Percentiles rank a stretch among this genome's conserved stretches.
Evolutionary conservation across 2,113 vertebrate species (phyloP).

Genomic region (Oryctolagus cuniculus): mOryCun1.1 NC_091441.1:97102501-97103000

Average conservation of each 20-base stretch:
- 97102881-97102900: not conserved
- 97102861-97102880: not conserved
- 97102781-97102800: not conserved
- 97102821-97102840: not conserved
- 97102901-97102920: constrained; percentile 14
- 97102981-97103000: not conserved
- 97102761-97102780: constrained; percentile 41
- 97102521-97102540: no score
- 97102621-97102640: no score
- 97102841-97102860: not conserved
- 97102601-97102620: no score
- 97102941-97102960: constrained; percentile 22
- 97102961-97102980: constrained; percentile 19
- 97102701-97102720: not conserved
- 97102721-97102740: constrained; percentile 12
- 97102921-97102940: not conserved
- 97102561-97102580: no score
- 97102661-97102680: constrained; percentile 7
- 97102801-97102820: not conserved
- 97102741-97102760: constrained; percentile 39
- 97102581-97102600: no score
- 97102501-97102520: no score
- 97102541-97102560: no score
- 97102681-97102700: not conserved
- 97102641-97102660: no score